These are phyloP conservation scores for Pampusana beccarii DNA, from an alignment of 2,113 vertebrate species.

Conservation along the genomic window DNA sequence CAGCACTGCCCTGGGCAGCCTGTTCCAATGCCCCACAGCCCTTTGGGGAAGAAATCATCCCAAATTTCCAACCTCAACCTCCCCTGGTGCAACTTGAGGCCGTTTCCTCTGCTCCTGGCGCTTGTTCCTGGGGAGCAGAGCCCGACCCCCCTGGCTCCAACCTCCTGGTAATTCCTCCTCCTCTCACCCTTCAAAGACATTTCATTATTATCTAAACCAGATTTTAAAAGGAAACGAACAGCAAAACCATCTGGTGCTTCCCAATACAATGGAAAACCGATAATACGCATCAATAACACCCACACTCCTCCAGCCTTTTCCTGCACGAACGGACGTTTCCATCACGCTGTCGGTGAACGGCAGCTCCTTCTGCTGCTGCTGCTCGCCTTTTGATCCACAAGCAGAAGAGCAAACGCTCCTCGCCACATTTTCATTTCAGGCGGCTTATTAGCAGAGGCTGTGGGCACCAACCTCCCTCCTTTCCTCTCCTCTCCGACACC, in stretches of 20 bases:
- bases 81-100: too few species aligned
- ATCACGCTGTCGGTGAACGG: accelerated
- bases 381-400: neutral
- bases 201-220: neutral
- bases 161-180: neutral
- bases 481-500: neutral
- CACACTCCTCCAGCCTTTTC: neutral
- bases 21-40: too few species aligned
- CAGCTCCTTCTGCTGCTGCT: neutral
- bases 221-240: neutral
- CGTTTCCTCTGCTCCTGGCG: too few species aligned
- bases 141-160: too few species aligned
- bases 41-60: too few species aligned
- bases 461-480: neutral
- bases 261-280: neutral
- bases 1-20: too few species aligned
- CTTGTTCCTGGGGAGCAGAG: too few species aligned
- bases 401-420: neutral
- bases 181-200: neutral
- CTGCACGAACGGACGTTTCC: neutral
- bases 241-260: neutral
- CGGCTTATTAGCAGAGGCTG: neutral
- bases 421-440: neutral
- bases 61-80: too few species aligned
- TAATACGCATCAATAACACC: neutral